Evolutionary conservation across 1,140 invertebrate genomes (phyloP).

Genomic region (Aphelinus atriplicis): DNA sequence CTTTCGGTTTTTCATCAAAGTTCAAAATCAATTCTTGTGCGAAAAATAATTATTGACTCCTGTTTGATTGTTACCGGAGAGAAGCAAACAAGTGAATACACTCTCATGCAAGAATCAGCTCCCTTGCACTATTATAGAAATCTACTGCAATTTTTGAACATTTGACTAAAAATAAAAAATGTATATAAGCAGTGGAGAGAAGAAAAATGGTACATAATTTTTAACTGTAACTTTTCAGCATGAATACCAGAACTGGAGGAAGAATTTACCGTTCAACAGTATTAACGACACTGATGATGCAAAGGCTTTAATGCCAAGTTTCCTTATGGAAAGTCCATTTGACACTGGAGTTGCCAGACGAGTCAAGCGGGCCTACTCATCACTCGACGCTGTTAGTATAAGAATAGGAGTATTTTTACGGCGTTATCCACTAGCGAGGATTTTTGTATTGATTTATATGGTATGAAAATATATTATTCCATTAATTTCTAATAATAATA

Average conservation of each 20-base stretch:
- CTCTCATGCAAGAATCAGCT: no score
- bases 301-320: conserved; percentile 75
- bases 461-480: conserved; percentile 57
- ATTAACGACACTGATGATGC: conserved; percentile 76
- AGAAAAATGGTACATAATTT: no score
- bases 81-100: no score
- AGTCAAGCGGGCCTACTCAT: conserved; percentile 83
- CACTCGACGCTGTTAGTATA: conserved; percentile 80
- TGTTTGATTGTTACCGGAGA: no score
- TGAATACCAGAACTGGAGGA: conserved; percentile 65
- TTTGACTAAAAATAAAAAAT: no score
- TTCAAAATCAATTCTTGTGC: no score
- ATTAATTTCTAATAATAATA: conserved; percentile 24
- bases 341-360: conserved; percentile 80
- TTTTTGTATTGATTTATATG: conserved; percentile 82
- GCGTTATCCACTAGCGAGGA: conserved; percentile 82
- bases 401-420: conserved; percentile 82
- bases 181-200: no score
- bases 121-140: not conserved
- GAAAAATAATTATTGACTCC: no score
- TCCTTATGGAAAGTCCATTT: conserved; percentile 80
- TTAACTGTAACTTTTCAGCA: conserved; percentile 51
- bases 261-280: conserved; percentile 63
- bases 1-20: no score
- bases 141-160: not conserved